Evolutionary conservation across 2,888 invertebrate species (phyloP).

Genomic region (Lepidochrysops patricia): DNA sequence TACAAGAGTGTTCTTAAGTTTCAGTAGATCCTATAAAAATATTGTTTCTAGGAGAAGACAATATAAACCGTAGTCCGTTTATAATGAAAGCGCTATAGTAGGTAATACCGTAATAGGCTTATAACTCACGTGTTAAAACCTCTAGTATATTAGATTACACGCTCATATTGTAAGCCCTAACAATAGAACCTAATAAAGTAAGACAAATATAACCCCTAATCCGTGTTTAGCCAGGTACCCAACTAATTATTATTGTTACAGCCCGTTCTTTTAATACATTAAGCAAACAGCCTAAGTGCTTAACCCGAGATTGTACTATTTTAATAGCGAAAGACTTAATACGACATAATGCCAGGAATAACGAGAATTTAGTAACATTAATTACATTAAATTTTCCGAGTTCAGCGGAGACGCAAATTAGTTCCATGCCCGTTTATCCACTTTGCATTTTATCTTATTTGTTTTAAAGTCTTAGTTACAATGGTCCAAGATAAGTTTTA

Average conservation of each 20-base stretch:
- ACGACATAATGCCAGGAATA: constrained; percentile 47
- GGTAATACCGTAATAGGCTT: not conserved
- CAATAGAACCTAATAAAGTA: not conserved
- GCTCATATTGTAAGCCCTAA: not conserved
- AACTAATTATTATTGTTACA: not conserved
- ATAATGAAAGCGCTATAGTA: too few relatives aligned
- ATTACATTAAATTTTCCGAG: constrained; percentile 42
- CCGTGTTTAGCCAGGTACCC: not conserved
- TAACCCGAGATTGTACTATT: constrained; percentile 34
- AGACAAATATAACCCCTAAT: not conserved
- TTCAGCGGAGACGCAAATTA: constrained; percentile 47
- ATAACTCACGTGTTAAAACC: not conserved
- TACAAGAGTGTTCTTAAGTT: not conserved
- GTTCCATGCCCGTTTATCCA: constrained; percentile 32
- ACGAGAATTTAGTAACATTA: constrained; percentile 49
- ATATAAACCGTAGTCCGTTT: not conserved
- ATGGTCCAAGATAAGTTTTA: not conserved
- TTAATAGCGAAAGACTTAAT: constrained; percentile 42
- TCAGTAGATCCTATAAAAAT: not conserved
- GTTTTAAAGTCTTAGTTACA: not conserved
- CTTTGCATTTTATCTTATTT: constrained; percentile 11
- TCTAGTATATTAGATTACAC: not conserved
- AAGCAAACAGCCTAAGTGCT: constrained; percentile 18
- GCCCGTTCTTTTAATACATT: not conserved
- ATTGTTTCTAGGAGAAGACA: not conserved